These are phyloP conservation scores for Tapirus terrestris DNA, from an alignment of 2,113 vertebrate genomes.

Conservation along the genomic window DNA sequence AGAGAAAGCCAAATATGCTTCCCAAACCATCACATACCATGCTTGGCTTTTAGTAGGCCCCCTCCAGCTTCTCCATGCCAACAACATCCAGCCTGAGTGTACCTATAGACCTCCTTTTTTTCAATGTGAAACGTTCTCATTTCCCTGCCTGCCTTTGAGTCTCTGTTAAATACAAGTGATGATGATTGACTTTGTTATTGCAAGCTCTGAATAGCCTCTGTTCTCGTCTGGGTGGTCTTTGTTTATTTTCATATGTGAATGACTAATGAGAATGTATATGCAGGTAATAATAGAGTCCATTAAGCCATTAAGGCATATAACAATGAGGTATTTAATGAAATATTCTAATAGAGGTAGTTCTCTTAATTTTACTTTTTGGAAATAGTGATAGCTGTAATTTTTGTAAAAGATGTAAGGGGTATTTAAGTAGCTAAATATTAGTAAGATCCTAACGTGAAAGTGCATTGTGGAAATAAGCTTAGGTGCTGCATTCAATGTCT, in stretches of 20 bases:
- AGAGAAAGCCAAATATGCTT: background rate
- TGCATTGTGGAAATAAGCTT: background rate
- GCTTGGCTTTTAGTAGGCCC: background rate
- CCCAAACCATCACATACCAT: background rate
- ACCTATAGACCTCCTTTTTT: background rate
- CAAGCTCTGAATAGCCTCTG: background rate
- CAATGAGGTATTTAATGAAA: background rate
- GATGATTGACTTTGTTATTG: background rate
- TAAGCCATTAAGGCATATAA: background rate
- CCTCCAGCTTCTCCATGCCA: background rate
- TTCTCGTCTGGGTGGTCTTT: background rate
- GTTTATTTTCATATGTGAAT: background rate
- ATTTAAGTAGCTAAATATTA: background rate
- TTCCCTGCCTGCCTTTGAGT: background rate
- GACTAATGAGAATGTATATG: background rate
- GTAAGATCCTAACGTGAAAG: background rate
- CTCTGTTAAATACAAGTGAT: background rate
- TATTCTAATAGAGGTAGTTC: background rate
- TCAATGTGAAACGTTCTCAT: background rate
- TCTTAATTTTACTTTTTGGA: background rate
- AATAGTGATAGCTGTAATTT: background rate
- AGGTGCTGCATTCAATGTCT: background rate
- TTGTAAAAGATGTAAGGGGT: background rate
- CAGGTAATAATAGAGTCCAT: background rate
- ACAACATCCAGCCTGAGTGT: background rate